Percentiles rank a stretch among this genome's conserved stretches.
phyloP scores from a whole-genome alignment of 2,888 invertebrate genomes.

The Eristalis pertinax region DNA sequence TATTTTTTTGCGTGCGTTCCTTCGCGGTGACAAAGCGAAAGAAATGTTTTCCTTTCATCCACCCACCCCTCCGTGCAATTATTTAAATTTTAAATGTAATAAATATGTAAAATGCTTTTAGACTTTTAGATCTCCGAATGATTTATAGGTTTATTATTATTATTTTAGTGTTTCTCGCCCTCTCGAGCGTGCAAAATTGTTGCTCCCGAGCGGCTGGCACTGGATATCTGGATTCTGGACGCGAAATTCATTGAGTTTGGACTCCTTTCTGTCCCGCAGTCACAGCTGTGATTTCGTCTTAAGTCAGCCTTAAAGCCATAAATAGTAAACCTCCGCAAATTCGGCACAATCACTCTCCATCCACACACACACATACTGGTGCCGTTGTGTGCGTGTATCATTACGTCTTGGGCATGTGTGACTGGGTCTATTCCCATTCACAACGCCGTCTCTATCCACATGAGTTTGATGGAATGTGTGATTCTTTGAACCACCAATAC shows the following conservation, averaged over 20 bases:
- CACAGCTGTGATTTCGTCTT: neutral
- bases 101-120: neutral
- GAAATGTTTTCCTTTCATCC: constrained; percentile 28
- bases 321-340: constrained; percentile 2
- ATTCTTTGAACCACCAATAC: constrained; percentile 37
- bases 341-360: constrained; percentile 1
- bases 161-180: neutral
- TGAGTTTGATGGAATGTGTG: constrained; percentile 25
- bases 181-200: neutral
- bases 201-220: too few species aligned
- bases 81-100: constrained; percentile 36
- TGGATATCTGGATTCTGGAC: too few species aligned
- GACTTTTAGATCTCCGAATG: neutral
- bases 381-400: constrained; percentile 9
- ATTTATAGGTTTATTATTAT: neutral
- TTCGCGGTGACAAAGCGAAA: constrained; percentile 9
- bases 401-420: constrained; percentile 15
- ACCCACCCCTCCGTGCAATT: constrained; percentile 23
- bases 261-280: neutral
- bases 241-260: too few species aligned
- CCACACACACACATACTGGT: neutral
- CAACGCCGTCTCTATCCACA: constrained; percentile 38
- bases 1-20: constrained; percentile 4
- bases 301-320: constrained; percentile 11
- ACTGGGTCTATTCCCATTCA: constrained; percentile 17